Percentiles rank a stretch among this genome's conserved stretches.
Evolutionary conservation across 2,888 invertebrate genomes (phyloP).

Genomic region (Melieria omissa): DNA sequence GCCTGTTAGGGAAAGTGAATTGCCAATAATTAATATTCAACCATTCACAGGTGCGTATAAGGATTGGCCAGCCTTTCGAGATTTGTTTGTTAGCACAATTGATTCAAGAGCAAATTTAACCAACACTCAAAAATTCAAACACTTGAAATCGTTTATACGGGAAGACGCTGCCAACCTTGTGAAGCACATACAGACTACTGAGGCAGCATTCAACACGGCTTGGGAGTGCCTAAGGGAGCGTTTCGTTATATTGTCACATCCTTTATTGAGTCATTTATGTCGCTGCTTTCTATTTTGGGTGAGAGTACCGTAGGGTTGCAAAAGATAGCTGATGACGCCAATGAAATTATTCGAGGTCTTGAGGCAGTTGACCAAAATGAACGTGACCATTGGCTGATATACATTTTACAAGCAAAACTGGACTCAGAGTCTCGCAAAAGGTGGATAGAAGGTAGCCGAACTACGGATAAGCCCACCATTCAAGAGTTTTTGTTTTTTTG

Average conservation of each 20-base stretch:
- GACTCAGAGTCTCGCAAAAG: constrained; percentile 33
- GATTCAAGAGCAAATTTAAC: constrained; percentile 35
- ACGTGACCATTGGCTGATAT: constrained; percentile 39
- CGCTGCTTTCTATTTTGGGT: constrained; percentile 20
- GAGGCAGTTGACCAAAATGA: constrained; percentile 26
- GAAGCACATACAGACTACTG: constrained; percentile 39
- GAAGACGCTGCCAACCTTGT: constrained; percentile 40
- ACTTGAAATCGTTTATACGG: constrained; percentile 34
- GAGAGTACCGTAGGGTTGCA: constrained; percentile 28
- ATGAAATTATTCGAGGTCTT: constrained; percentile 38
- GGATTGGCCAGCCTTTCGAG: constrained; percentile 41
- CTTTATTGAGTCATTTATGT: constrained; percentile 36
- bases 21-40: constrained; percentile 36
- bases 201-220: constrained; percentile 18
- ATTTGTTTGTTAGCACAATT: constrained; percentile 36
- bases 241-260: constrained; percentile 38
- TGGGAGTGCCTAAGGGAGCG: constrained; percentile 27
- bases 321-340: constrained; percentile 39
- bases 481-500: constrained; percentile 31
- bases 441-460: constrained; percentile 33
- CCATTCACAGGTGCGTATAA: constrained; percentile 38
- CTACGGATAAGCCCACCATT: constrained; percentile 20
- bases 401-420: constrained; percentile 30
- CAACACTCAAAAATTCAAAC: constrained; percentile 38
- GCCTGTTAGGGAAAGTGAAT: constrained; percentile 23